Percentiles rank a stretch among this genome's conserved stretches.
phyloP scores from a whole-genome alignment of 2,113 vertebrate species.

The Epinephelus cyanopodus region DNA sequence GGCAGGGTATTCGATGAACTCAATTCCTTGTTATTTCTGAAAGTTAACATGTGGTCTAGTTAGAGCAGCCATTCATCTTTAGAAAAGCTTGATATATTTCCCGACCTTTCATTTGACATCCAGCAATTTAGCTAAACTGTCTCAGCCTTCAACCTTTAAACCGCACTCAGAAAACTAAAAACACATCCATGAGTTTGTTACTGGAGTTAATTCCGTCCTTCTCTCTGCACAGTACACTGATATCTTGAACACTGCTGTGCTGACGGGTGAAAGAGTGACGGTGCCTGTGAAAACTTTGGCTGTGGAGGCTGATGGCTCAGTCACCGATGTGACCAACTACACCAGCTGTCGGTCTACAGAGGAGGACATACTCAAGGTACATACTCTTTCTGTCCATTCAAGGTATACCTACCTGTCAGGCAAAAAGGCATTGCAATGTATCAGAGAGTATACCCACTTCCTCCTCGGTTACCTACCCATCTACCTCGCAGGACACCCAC shows the following conservation, averaged over 20 bases:
- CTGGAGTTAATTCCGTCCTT: background rate
- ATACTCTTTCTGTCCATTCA: too few species aligned
- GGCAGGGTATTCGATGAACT: background rate
- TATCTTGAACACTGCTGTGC: conserved; percentile 92
- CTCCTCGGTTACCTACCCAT: too few species aligned
- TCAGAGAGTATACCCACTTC: too few species aligned
- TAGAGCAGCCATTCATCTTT: background rate
- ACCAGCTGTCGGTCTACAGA: conserved; percentile 90
- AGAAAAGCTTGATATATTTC: background rate
- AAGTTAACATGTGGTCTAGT: background rate
- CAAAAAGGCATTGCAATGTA: too few species aligned
- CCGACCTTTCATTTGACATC: background rate
- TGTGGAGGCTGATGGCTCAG: conserved; percentile 87
- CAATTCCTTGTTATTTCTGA: background rate
- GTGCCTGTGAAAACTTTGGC: conserved; percentile 90
- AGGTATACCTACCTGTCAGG: too few species aligned
- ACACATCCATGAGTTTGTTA: background rate
- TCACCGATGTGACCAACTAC: conserved; percentile 89
- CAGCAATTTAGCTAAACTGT: background rate
- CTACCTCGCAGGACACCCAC: too few species aligned
- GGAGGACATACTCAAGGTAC: conserved; percentile 91
- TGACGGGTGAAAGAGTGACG: conserved; percentile 90
- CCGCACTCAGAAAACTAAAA: background rate
- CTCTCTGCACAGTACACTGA: conserved; percentile 86
- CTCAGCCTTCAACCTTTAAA: background rate